Evolutionary conservation across 1,140 invertebrate genomes (phyloP).

Genomic region (Ridgeia piscesae): DNA sequence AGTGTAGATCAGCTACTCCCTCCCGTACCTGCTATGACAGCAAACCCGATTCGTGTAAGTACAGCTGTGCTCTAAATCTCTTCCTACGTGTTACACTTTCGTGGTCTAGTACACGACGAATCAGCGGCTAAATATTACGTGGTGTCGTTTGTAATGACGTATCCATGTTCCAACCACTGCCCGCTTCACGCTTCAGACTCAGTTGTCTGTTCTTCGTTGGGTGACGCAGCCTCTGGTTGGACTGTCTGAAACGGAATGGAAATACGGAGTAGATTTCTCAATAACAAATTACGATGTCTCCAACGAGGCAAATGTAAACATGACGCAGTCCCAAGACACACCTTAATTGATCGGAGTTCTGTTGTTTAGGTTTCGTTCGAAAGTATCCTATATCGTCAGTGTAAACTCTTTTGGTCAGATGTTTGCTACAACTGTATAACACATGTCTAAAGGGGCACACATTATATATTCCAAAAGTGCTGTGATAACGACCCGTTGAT

Average conservation of each 20-base stretch:
- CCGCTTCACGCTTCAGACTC: not conserved
- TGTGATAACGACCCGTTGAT: no score
- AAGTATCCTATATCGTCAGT: no score
- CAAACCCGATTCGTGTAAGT: not conserved
- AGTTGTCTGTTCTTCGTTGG: not conserved
- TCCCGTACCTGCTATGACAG: not conserved
- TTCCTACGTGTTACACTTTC: not conserved
- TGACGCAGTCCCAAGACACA: no score
- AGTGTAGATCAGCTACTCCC: not conserved
- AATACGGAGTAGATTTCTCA: not conserved
- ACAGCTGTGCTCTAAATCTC: not conserved
- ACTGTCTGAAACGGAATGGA: not conserved
- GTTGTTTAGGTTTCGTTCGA: no score
- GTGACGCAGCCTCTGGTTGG: not conserved
- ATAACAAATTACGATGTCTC: no score
- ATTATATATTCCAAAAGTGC: no score
- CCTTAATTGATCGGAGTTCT: no score
- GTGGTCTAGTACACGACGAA: not conserved
- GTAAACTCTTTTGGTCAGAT: no score
- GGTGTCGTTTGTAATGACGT: not conserved
- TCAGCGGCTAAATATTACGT: not conserved
- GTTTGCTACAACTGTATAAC: no score
- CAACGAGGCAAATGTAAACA: no score
- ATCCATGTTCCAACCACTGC: not conserved
- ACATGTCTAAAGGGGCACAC: no score